Evolutionary conservation across 2,888 invertebrate species (phyloP).

Genomic region (Lacanobia wlatinum): DNA sequence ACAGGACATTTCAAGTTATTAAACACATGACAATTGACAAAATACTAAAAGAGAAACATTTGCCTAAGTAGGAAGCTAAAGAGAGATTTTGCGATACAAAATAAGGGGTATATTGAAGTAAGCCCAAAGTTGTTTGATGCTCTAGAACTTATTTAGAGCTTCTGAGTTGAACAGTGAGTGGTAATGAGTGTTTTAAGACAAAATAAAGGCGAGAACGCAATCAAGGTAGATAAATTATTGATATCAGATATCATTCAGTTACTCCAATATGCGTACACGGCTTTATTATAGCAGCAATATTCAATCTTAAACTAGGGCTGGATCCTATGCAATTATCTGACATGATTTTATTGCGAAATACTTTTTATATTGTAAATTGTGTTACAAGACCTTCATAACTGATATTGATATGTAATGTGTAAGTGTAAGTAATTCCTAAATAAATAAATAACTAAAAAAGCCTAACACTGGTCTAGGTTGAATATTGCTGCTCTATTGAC

Average conservation of each 20-base stretch:
- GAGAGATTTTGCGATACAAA: conserved; percentile 10
- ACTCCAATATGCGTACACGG: background rate
- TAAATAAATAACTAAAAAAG: too few relatives aligned
- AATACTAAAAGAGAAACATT: conserved; percentile 12
- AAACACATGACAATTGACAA: conserved; percentile 2
- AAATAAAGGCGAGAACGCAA: conserved; percentile 2
- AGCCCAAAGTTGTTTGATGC: conserved; percentile 1
- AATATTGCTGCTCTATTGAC: conserved; percentile 10
- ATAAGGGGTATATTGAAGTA: conserved; percentile 10
- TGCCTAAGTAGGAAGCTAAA: conserved; percentile 23
- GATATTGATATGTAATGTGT: too few relatives aligned
- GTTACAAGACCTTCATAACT: too few relatives aligned
- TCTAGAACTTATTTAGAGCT: conserved; percentile 26
- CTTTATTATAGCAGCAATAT: conserved; percentile 23
- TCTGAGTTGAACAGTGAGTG: conserved; percentile 23
- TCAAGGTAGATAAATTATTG: background rate
- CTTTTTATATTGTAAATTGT: too few relatives aligned
- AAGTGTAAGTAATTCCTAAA: too few relatives aligned
- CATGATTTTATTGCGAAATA: too few relatives aligned
- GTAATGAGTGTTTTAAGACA: conserved; percentile 27
- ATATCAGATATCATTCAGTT: too few relatives aligned
- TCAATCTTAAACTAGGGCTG: conserved; percentile 6
- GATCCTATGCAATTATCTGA: background rate
- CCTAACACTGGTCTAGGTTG: background rate
- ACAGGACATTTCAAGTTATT: conserved; percentile 9